Percentiles rank a stretch among this genome's conserved stretches.
phyloP scores from a whole-genome alignment of 2,113 vertebrate species.

The Patagioenas fasciata region DNA sequence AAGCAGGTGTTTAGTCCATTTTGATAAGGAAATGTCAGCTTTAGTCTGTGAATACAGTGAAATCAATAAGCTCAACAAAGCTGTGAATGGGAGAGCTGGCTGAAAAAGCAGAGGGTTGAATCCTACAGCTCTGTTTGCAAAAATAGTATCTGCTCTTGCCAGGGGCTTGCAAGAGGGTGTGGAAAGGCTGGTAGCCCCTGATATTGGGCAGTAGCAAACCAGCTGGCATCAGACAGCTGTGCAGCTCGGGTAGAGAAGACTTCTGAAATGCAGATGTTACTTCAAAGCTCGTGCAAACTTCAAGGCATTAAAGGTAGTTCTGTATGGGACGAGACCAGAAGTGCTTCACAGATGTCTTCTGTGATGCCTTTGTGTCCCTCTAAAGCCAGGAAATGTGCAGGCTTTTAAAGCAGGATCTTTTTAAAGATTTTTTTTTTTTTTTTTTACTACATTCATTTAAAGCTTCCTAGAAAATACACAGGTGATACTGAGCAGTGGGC shows the following conservation, averaged over 20 bases:
- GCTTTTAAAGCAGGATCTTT: not conserved
- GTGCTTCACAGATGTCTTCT: not conserved
- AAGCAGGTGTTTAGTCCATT: slow-evolving; percentile 19
- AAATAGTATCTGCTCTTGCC: not conserved
- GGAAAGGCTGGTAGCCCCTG: not conserved
- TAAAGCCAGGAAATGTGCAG: not conserved
- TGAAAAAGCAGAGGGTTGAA: not conserved
- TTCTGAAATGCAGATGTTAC: not conserved
- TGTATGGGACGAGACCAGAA: not conserved
- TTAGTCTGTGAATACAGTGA: not conserved
- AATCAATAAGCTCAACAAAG: slow-evolving; percentile 2
- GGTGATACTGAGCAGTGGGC: not conserved
- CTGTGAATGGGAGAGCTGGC: not conserved
- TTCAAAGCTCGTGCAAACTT: not conserved
- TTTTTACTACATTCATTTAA: not conserved
- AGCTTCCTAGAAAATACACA: not conserved
- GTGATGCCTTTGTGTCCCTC: not conserved
- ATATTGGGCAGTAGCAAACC: too few relatives aligned
- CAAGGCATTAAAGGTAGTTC: not conserved
- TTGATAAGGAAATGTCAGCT: slow-evolving; percentile 35
- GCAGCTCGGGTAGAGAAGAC: not conserved
- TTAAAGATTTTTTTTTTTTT: not conserved
- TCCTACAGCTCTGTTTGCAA: not conserved
- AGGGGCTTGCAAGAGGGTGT: not conserved
- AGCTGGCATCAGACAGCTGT: too few relatives aligned